These are phyloP conservation scores for Philopotamus ludificatus DNA, from an alignment of 1,140 invertebrate genomes.

Conservation along the genomic window DNA sequence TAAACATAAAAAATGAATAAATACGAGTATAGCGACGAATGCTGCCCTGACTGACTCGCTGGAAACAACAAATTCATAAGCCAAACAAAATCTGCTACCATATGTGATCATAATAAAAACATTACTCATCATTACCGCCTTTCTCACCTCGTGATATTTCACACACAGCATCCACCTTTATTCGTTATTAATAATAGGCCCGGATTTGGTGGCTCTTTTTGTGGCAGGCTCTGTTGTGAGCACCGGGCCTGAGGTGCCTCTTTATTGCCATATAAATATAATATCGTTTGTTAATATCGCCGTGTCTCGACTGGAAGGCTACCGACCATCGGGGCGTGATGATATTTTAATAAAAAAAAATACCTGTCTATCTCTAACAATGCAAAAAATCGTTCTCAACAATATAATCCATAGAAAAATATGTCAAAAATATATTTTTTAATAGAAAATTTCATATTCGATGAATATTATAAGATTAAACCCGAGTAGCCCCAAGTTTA, in stretches of 20 bases:
- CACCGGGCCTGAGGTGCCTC: slow-evolving; percentile 23
- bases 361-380: no score
- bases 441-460: no score
- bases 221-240: slow-evolving; percentile 25
- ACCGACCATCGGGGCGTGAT: slow-evolving; percentile 5
- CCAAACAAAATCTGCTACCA: slow-evolving; percentile 41
- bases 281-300: slow-evolving; percentile 32
- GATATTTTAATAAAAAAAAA: no score
- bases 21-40: no score
- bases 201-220: slow-evolving; percentile 28
- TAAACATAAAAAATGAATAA: no score
- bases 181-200: slow-evolving; percentile 41
- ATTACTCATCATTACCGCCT: slow-evolving; percentile 42
- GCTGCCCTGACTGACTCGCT: slow-evolving; percentile 8
- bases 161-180: slow-evolving; percentile 36
- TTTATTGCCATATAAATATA: slow-evolving; percentile 41
- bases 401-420: no score
- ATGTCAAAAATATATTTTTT: no score
- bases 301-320: neutral
- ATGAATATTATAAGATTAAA: no score
- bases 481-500: neutral
- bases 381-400: no score
- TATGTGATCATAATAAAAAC: slow-evolving; percentile 41
- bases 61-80: slow-evolving; percentile 39
- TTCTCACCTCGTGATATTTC: slow-evolving; percentile 41